phyloP scores from a whole-genome alignment of 2,888 invertebrate species.

The Epistrophella euchroma region DNA sequence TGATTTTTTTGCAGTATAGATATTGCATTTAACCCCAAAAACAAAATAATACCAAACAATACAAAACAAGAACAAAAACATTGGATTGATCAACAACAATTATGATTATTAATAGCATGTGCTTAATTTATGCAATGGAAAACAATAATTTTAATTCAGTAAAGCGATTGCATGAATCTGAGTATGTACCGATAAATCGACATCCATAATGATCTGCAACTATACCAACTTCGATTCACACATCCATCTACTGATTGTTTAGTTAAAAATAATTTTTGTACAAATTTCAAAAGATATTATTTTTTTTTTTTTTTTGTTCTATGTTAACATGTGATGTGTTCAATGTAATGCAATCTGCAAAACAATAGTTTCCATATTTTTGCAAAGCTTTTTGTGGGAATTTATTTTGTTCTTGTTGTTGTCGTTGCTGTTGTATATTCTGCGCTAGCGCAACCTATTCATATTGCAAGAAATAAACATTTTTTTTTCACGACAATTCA shows the following conservation, averaged over 20 bases:
- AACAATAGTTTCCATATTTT: slow-evolving; percentile 12
- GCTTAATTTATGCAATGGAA: not conserved
- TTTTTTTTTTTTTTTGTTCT: not conserved
- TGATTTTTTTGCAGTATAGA: too few species aligned
- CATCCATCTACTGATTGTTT: not conserved
- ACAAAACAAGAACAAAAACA: not conserved
- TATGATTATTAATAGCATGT: not conserved
- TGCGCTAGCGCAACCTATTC: slow-evolving; percentile 8
- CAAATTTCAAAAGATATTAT: slow-evolving; percentile 6
- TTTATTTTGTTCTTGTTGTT: not conserved
- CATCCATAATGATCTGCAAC: slow-evolving; percentile 14
- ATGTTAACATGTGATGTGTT: slow-evolving; percentile 15
- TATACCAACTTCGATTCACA: not conserved
- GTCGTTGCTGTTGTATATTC: not conserved
- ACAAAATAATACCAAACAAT: too few species aligned
- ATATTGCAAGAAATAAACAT: not conserved
- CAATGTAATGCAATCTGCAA: slow-evolving; percentile 21
- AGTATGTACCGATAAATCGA: not conserved
- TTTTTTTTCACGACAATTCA: slow-evolving; percentile 5
- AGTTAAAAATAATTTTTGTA: slow-evolving; percentile 1
- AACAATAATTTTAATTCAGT: not conserved
- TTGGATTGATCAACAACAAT: not conserved
- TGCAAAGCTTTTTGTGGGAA: slow-evolving; percentile 8
- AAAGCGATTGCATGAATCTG: not conserved
- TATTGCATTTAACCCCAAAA: too few species aligned